Base-by-base conservation (phyloP, 1,140 invertebrate genomes). In the Chironomus tepperi region DNA sequence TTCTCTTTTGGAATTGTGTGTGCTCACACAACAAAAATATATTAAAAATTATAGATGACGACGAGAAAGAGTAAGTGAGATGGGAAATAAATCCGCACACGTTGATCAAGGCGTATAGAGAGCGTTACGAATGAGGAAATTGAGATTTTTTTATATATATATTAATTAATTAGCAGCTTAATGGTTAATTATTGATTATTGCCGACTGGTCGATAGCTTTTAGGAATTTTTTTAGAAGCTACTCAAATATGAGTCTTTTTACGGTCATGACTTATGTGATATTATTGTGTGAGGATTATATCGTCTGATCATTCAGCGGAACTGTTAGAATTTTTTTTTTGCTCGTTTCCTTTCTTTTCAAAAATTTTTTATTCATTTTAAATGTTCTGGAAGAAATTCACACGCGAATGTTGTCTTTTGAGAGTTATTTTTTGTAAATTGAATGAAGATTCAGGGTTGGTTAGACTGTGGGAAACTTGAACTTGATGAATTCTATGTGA, bases 111-210 rank as follows among this genome's bases (percentile, higher is more conserved):
- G 24, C n/a, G 5, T 57, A 57, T 57, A n/a, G 12, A n/a, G 47
- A 57, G n/a, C 47, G 47, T 57, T 57, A 57, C 47, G 47, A 57
- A 57, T 57, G 47, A 57, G 47, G 47, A 57, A 57, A 57, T n/a
- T 57, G 47, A 57, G 47, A 57, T 57, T 57, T 57, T 57, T 57
- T n/a, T n/a, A n/a, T n/a, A n/a, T n/a, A n/a, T n/a, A n/a, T 57
- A 57, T n/a, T 57, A n/a, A 57, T 57, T 57, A 57, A 57, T 57
- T 57, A 57, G 47, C 47, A 57, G 47, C 47, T 57, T 57, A 57
- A 57, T 57, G 47, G 47, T n/a, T 57, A 57, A 57, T 57, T 57
- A 57, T 57, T n/a, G 47, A 57, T 57, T 57, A 57, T 57, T 57
- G 47, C 9, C 47, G 47, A 57, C 47, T n/a, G 47, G 47, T n/a